Conservation (phyloP, 2,113 vertebrate species). For the Coptodon rendalli region DNA sequence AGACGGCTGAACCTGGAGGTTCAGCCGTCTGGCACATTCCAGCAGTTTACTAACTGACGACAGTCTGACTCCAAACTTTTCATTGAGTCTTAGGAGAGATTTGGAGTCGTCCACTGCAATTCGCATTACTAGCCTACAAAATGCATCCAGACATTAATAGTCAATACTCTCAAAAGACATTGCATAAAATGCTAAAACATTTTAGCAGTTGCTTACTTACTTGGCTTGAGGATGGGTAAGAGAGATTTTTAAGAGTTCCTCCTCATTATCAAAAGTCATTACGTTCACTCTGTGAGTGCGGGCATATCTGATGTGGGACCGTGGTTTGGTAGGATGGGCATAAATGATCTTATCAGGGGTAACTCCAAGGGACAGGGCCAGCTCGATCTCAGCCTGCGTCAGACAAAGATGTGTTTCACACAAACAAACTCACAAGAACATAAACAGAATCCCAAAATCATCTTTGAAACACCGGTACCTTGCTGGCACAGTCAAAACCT, state of each 20-base stretch:
- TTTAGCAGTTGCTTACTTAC: constrained; percentile 63
- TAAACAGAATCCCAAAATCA: background rate
- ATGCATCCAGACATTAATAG: background rate
- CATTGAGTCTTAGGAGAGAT: constrained; percentile 79
- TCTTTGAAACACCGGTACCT: constrained; percentile 63
- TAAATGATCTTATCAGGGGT: constrained; percentile 84
- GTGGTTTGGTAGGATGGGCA: constrained; percentile 87
- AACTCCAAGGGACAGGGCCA: constrained; percentile 82
- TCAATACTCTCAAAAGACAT: background rate
- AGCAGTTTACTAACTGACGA: constrained; percentile 79
- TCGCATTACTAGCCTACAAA: constrained; percentile 79
- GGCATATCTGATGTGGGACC: constrained; percentile 88
- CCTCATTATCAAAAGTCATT: constrained; percentile 94
- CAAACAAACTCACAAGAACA: background rate
- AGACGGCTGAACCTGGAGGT: no score
- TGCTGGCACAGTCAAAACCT: constrained; percentile 90
- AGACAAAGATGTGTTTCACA: background rate
- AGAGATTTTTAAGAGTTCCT: constrained; percentile 85
- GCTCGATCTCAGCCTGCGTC: constrained; percentile 82
- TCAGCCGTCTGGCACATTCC: constrained; percentile 79
- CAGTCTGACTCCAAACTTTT: constrained; percentile 87
- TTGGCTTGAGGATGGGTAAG: constrained; percentile 82
- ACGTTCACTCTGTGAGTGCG: constrained; percentile 79
- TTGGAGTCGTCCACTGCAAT: constrained; percentile 88
- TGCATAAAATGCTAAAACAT: background rate